Evolutionary conservation across 2,797 vertebrate species (phyloP).

Genomic region (Enteromius argenteus): DNA sequence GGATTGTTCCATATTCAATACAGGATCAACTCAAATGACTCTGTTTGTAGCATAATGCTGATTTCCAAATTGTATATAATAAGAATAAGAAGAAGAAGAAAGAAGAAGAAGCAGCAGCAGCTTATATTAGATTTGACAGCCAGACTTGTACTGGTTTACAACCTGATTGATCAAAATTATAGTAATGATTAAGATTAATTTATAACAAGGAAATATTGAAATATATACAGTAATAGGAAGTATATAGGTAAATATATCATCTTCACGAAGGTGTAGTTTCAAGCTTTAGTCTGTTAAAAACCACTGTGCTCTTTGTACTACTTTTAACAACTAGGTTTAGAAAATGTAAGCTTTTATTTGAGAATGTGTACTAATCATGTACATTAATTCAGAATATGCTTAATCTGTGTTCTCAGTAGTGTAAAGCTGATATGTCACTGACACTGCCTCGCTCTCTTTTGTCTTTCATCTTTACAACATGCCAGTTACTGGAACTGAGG

Average conservation of each 20-base stretch:
- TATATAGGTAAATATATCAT: neutral
- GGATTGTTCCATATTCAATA: neutral
- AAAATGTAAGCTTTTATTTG: neutral
- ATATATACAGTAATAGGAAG: neutral
- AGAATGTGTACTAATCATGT: neutral
- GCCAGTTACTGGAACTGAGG: slow-evolving; percentile 75
- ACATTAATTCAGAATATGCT: slow-evolving; percentile 4
- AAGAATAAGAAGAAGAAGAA: neutral
- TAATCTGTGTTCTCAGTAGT: slow-evolving; percentile 21
- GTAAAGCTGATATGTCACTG: slow-evolving; percentile 11
- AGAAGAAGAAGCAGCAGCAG: too few species aligned
- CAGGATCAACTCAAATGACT: neutral
- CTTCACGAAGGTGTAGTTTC: neutral
- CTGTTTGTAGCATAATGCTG: neutral
- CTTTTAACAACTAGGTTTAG: neutral
- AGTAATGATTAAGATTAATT: neutral
- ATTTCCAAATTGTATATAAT: neutral
- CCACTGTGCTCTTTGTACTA: neutral
- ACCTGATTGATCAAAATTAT: too few species aligned
- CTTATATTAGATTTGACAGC: neutral
- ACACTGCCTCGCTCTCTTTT: slow-evolving; percentile 54
- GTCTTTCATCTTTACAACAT: slow-evolving; percentile 62
- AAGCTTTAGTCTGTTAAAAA: neutral
- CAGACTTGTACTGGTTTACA: neutral
- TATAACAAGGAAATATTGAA: neutral